These are phyloP conservation scores for Carterocephalus palaemon DNA, from an alignment of 2,888 invertebrate genomes.

Conservation along the genomic window DNA sequence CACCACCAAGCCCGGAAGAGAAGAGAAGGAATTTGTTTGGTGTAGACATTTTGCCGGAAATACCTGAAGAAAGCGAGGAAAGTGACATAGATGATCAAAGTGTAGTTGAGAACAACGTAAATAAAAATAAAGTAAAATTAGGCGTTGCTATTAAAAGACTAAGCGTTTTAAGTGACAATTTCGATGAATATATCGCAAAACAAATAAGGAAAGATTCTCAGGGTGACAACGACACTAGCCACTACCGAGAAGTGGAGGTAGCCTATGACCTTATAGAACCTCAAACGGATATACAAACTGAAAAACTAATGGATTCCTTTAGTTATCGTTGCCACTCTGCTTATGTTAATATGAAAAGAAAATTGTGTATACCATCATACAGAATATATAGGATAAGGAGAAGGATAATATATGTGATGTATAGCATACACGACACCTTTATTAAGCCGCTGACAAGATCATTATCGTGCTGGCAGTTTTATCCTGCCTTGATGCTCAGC, in stretches of 20 bases:
- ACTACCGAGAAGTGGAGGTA: slow-evolving; percentile 63
- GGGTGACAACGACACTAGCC: slow-evolving; percentile 43
- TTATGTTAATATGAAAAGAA: slow-evolving; percentile 57
- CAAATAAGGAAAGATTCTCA: slow-evolving; percentile 62
- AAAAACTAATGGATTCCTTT: slow-evolving; percentile 67
- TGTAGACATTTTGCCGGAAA: slow-evolving; percentile 74
- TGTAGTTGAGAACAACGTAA: slow-evolving; percentile 37
- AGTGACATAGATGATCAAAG: slow-evolving; percentile 49
- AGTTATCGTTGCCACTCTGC: slow-evolving; percentile 66
- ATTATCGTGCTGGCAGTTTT: slow-evolving; percentile 67
- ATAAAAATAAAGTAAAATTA: slow-evolving; percentile 55
- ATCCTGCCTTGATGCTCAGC: slow-evolving; percentile 62
- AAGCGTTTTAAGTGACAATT: slow-evolving; percentile 70
- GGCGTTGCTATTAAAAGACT: slow-evolving; percentile 72
- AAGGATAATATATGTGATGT: slow-evolving; percentile 54
- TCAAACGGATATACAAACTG: slow-evolving; percentile 65
- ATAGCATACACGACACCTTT: slow-evolving; percentile 66
- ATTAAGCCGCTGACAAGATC: slow-evolving; percentile 68
- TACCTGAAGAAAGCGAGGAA: slow-evolving; percentile 73
- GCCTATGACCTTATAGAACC: slow-evolving; percentile 66
- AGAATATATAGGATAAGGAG: slow-evolving; percentile 61
- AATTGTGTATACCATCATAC: slow-evolving; percentile 66
- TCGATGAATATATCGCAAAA: slow-evolving; percentile 70
- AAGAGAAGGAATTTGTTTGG: slow-evolving; percentile 70
- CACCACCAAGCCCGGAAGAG: slow-evolving; percentile 70